These are phyloP conservation scores for Enoplosus armatus DNA, from an alignment of 2,797 vertebrate species.

Conservation along the genomic window DNA sequence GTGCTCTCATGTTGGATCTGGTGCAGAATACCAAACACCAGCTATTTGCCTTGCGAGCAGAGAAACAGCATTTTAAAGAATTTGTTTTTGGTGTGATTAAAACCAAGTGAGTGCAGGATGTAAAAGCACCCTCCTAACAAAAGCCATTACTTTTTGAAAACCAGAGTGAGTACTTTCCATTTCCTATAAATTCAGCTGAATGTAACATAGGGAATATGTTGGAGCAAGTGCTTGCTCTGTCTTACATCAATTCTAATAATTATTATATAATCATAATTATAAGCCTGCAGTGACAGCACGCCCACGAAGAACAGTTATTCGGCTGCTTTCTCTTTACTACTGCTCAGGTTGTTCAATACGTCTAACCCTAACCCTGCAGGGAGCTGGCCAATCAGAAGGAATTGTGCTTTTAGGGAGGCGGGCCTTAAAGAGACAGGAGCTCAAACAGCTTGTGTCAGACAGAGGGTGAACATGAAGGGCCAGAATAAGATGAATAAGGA, in stretches of 20 bases:
- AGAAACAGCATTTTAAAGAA: constrained; percentile 4
- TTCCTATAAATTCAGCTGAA: constrained; percentile 14
- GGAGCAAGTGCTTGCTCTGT: background rate
- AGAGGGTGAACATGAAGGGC: no score
- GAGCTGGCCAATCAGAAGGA: no score
- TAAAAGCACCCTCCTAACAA: constrained; percentile 24
- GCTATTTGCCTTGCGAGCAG: background rate
- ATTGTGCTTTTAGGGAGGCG: no score
- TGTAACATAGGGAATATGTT: background rate
- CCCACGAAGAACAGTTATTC: no score
- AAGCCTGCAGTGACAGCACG: no score
- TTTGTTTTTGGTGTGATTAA: constrained; percentile 35
- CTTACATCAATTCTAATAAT: constrained; percentile 10
- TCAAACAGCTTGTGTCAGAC: no score
- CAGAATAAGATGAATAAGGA: no score
- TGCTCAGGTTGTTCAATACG: no score
- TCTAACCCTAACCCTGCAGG: no score
- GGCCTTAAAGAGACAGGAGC: no score
- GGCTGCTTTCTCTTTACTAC: no score
- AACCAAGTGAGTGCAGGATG: constrained; percentile 30
- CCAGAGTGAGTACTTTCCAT: constrained; percentile 30
- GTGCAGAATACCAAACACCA: constrained; percentile 27
- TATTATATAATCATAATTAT: no score
- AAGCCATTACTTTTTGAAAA: constrained; percentile 42
- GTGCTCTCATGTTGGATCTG: background rate